Evolutionary conservation across 2,113 vertebrate genomes (phyloP), one percentile per base, ranked within the genome.

Genomic region (Passerina amoena): DNA sequence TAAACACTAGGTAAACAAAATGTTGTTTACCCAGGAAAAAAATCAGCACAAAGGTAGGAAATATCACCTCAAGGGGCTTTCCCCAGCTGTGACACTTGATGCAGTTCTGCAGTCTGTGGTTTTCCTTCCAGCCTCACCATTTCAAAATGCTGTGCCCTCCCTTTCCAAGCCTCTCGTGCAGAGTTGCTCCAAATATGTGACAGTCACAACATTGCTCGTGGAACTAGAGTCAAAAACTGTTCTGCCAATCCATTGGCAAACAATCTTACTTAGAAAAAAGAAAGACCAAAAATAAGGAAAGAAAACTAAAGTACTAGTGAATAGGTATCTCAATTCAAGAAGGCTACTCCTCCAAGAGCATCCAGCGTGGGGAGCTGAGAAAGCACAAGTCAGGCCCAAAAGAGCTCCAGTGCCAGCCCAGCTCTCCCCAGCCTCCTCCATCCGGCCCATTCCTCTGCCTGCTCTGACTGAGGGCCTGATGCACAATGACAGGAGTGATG

Each of bases 401-500:
- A 14, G 12, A 59, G 3, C 18, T 61, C 48, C 28, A 45, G 9
- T 1, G 4, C 14, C 50, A 40, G 31, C 37, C 25, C 5, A 3
- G 8, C 21, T 83, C 25, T 71, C 35, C n/a, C 18, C 4, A 2
- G 0, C 20, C n/a, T 53, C 22, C 54, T n/a, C 14, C 33, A 42
- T 5, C 22, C 23, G 40, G 47, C 38, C 44, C 7, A 0, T 59
- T 70, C 37, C 25, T 25, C 15, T 2, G 0, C 14, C 51, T 38
- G 45, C 60, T 28, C 38, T n/a, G 68, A 35, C 21, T 1, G 30
- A n/a, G 35, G 25, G 11, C 28, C 66, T 24, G 65, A 28, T 4
- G 28, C 20, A 3, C 4, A 4, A 11, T 1, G 50, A 7, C 48
- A 71, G 33, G 37, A 8, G 0, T 1, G 28, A 7, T 9, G 54